Evolutionary conservation across 2,888 invertebrate species (phyloP).

Genomic region (Phengaris arion): DNA sequence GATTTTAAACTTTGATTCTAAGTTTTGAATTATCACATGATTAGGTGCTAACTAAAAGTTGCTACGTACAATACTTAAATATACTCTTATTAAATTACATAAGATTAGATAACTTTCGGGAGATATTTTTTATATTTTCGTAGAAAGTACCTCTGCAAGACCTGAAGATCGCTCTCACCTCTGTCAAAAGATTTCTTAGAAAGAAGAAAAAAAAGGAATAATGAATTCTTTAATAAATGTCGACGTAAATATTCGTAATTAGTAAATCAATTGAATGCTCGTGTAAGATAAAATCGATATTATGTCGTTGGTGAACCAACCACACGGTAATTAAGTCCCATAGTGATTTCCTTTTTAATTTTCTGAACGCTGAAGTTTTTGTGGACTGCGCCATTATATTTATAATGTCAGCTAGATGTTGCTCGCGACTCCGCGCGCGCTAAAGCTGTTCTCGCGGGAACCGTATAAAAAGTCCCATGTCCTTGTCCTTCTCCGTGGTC

Average conservation of each 20-base stretch:
- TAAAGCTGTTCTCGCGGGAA: too few relatives aligned
- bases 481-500: too few relatives aligned
- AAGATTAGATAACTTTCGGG: too few relatives aligned
- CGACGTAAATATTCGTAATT: constrained; percentile 16
- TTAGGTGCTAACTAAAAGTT: too few relatives aligned
- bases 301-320: background rate
- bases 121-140: too few relatives aligned
- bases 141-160: too few relatives aligned
- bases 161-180: too few relatives aligned
- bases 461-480: too few relatives aligned
- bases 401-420: background rate
- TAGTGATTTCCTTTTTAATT: constrained; percentile 18
- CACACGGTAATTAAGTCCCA: background rate
- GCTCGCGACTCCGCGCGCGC: too few relatives aligned
- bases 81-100: too few relatives aligned
- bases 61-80: too few relatives aligned
- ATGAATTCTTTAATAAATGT: background rate
- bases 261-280: constrained; percentile 4
- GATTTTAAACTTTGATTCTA: background rate
- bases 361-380: constrained; percentile 1
- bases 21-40: background rate
- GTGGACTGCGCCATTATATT: background rate
- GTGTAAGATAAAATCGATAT: constrained; percentile 16
- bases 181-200: background rate
- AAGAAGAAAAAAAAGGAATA: background rate